Evolutionary conservation across 2,888 invertebrate genomes (phyloP), one percentile per base, ranked within the genome.

Genomic region (Cerastoderma edule): DNA sequence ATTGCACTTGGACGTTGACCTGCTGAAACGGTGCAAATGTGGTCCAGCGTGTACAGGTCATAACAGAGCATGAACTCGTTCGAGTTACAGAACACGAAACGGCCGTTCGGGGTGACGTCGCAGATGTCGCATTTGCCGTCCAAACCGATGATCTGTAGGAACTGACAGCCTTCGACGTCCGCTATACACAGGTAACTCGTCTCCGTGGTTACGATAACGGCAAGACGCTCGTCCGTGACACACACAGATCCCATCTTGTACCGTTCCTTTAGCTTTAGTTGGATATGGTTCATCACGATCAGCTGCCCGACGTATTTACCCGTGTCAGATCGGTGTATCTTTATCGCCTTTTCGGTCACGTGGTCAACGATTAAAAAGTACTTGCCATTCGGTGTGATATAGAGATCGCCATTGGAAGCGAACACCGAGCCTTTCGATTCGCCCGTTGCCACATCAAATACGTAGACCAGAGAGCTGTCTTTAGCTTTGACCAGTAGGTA

Each of bases 291-390:
- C 84, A 89, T 78, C 5, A 92, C 88, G 22, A 92, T 90, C n/a
- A 92, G 82, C 74, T 92, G 92, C 6, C 91, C 91, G 10, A 91
- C 66, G 75, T 89, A 92, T 10, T 71, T 81, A 0, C 92, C 92
- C 0, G 83, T 88, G n/a, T 84, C 82, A 0, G 88, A 74, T 10
- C 85, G 83, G 77, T 92, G 92, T 24, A 92, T 79, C 77, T 92
- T 92, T 30, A 92, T 85, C 0, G 91, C 83, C 64, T 90, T 92
- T 80, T 91, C 88, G 3, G 88, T 89, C 24, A 87, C 84, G 72
- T 90, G 88, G 69, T 92, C 92, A 5, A 91, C 87, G 28, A 92
- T 85, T 16, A 91, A 84, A 33, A 90, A 83, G 19, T 86, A 83
- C 33, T 82, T 75, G 13, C 89, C 90, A 69, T 85, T 77, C 16